phyloP scores from a whole-genome alignment of 2,888 invertebrate genomes.

The Cybosia mesomella region DNA sequence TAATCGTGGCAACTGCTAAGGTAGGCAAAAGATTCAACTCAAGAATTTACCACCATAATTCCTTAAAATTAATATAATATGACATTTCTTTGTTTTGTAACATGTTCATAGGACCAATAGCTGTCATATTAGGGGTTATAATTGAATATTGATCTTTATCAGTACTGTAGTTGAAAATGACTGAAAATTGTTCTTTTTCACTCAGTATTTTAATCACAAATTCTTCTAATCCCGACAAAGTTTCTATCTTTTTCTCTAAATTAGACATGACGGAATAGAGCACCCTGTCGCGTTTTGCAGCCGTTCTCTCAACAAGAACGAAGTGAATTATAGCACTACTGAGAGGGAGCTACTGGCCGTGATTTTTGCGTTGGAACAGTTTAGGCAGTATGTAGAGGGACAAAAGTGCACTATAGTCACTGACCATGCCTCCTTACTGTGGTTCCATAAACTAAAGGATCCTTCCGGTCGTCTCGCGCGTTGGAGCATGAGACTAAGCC shows the following conservation, averaged over 20 bases:
- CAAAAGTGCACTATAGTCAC: too few species aligned
- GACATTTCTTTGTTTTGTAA: slow-evolving; percentile 38
- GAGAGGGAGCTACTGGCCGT: too few species aligned
- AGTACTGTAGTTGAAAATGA: slow-evolving; percentile 34
- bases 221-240: slow-evolving; percentile 41
- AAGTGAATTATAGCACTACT: too few species aligned
- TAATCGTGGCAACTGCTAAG: slow-evolving; percentile 37
- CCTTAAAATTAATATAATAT: slow-evolving; percentile 42
- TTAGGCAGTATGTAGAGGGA: too few species aligned
- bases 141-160: slow-evolving; percentile 25
- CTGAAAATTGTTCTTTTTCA: slow-evolving; percentile 36
- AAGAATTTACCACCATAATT: slow-evolving; percentile 18
- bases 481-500: too few species aligned
- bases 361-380: too few species aligned
- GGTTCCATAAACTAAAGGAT: too few species aligned
- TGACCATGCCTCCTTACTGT: too few species aligned
- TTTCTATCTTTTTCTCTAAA: slow-evolving; percentile 13
- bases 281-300: too few species aligned
- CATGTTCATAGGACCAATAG: slow-evolving; percentile 24
- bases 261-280: too few species aligned
- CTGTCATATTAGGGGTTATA: slow-evolving; percentile 25
- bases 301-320: too few species aligned
- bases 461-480: too few species aligned
- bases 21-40: slow-evolving; percentile 44
- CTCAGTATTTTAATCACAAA: slow-evolving; percentile 34